phyloP scores from a whole-genome alignment of 1,140 invertebrate species.

The Anoplolepis gracilipes region DNA sequence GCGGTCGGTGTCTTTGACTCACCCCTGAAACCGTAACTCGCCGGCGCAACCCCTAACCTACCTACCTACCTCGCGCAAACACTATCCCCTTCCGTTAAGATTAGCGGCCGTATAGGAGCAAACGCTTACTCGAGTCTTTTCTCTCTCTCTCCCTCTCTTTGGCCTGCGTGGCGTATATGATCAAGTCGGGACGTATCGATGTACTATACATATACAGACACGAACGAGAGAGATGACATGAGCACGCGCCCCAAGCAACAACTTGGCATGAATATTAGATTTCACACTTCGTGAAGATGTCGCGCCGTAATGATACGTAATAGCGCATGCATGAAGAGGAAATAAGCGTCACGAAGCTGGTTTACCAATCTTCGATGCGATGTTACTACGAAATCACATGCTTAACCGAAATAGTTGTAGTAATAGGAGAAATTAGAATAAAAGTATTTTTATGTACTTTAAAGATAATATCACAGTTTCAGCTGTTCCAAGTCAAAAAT shows the following conservation, averaged over 20 bases:
- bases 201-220: background rate
- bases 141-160: background rate
- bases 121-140: background rate
- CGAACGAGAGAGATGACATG: background rate
- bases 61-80: conserved; percentile 18
- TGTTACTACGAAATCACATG: background rate
- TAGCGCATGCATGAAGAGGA: conserved; percentile 37
- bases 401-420: background rate
- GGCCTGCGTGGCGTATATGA: background rate
- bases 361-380: background rate
- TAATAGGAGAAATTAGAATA: background rate
- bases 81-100: conserved; percentile 43
- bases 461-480: too few species aligned
- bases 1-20: conserved; percentile 54
- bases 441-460: background rate
- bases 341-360: conserved; percentile 6
- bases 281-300: conserved; percentile 57
- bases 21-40: conserved; percentile 23
- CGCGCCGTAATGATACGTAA: conserved; percentile 45
- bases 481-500: background rate
- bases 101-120: conserved; percentile 12
- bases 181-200: background rate
- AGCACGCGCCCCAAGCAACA: conserved; percentile 40
- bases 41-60: background rate
- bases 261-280: conserved; percentile 58